Evolutionary conservation across 64 coral and sea anemone genomes (phyloP).

Genomic region (Stichodactyla helianthus): DNA sequence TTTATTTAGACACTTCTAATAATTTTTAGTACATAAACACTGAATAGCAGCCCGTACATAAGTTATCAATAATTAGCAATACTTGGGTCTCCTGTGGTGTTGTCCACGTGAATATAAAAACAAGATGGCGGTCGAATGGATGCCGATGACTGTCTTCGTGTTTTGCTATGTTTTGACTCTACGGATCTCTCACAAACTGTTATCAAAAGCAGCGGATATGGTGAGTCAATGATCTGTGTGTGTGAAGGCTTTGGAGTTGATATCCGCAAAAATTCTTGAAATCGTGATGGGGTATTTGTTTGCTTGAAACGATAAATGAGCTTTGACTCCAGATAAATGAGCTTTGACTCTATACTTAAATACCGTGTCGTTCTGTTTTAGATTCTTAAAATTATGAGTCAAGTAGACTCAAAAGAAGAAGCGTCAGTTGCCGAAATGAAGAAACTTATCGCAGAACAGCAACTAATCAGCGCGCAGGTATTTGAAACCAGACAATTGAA

Average conservation of each 20-base stretch:
- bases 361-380: neutral
- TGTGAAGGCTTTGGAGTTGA: neutral
- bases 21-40: no score
- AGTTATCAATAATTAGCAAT: no score
- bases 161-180: slow-evolving; percentile 11
- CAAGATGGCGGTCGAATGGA: slow-evolving; percentile 6
- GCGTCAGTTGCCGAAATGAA: neutral
- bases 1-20: no score
- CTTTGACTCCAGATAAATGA: neutral
- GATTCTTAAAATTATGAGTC: slow-evolving; percentile 1
- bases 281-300: neutral
- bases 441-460: slow-evolving; percentile 2
- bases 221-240: neutral
- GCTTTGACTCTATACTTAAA: no score
- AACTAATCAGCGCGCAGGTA: slow-evolving; percentile 20
- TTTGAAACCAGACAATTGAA: neutral
- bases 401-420: slow-evolving; percentile 6
- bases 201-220: neutral
- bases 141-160: slow-evolving; percentile 16
- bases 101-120: neutral
- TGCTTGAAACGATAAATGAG: no score
- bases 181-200: neutral
- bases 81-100: no score
- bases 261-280: neutral
- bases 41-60: no score